phyloP scores from a whole-genome alignment of 2,888 invertebrate genomes.

The Agriopis leucophaearia region DNA sequence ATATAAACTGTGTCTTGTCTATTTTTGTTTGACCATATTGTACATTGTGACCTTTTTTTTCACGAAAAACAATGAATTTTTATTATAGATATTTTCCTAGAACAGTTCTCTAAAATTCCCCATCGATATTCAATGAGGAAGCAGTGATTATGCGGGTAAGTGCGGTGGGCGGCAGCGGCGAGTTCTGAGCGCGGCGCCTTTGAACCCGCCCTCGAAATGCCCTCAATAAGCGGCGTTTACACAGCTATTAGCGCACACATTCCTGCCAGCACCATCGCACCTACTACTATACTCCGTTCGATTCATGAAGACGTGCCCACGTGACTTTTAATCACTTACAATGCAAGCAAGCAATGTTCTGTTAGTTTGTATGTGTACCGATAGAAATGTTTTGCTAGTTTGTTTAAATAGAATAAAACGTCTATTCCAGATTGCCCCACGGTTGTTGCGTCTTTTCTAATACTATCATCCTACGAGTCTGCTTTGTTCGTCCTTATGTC shows the following conservation, averaged over 20 bases:
- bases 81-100: neutral
- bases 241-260: slow-evolving; percentile 73
- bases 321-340: no score
- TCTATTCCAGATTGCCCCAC: neutral
- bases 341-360: no score
- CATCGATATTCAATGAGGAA: slow-evolving; percentile 42
- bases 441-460: no score
- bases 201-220: slow-evolving; percentile 71
- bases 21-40: no score
- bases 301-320: neutral
- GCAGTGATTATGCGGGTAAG: slow-evolving; percentile 44
- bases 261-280: slow-evolving; percentile 54
- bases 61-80: slow-evolving; percentile 2
- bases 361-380: no score
- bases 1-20: no score
- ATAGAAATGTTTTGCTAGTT: no score
- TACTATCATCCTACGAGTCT: no score
- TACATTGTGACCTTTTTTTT: no score
- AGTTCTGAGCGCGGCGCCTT: slow-evolving; percentile 64
- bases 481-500: no score
- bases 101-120: slow-evolving; percentile 38
- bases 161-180: slow-evolving; percentile 60
- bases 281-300: slow-evolving; percentile 7
- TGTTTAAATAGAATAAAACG: no score
- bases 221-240: slow-evolving; percentile 81